phyloP scores from a whole-genome alignment of 2,888 invertebrate species.

The Limenitis camilla region DNA sequence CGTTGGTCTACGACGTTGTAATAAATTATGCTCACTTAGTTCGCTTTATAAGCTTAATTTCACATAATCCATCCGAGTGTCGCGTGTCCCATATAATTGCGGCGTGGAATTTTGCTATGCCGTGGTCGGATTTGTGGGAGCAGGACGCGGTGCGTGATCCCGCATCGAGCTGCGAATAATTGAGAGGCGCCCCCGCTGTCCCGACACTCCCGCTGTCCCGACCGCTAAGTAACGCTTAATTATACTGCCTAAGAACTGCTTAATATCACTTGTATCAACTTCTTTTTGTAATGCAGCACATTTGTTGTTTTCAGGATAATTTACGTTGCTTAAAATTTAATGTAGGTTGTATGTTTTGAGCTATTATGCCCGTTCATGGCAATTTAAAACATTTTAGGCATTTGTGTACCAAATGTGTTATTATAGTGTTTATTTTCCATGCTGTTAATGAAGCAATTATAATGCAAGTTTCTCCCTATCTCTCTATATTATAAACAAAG shows the following conservation, averaged over 20 bases:
- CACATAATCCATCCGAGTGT: slow-evolving; percentile 65
- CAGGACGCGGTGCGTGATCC: slow-evolving; percentile 45
- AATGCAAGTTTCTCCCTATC: too few species aligned
- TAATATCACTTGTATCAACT: slow-evolving; percentile 42
- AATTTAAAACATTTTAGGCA: too few species aligned
- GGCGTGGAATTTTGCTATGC: slow-evolving; percentile 56
- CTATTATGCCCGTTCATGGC: too few species aligned
- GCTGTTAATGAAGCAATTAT: too few species aligned
- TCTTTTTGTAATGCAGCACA: slow-evolving; percentile 44
- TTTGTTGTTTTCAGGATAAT: not conserved
- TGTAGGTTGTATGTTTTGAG: slow-evolving; percentile 12
- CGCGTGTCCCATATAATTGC: slow-evolving; percentile 60
- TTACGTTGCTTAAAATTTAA: slow-evolving; percentile 34
- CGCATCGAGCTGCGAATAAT: slow-evolving; percentile 68
- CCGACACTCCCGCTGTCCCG: slow-evolving; percentile 29
- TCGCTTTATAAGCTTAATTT: slow-evolving; percentile 58
- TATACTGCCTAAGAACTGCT: slow-evolving; percentile 62
- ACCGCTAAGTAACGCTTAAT: slow-evolving; percentile 59
- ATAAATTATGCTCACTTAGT: slow-evolving; percentile 60
- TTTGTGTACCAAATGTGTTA: too few species aligned
- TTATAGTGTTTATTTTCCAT: too few species aligned
- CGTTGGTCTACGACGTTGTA: slow-evolving; percentile 22
- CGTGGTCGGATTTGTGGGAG: slow-evolving; percentile 47
- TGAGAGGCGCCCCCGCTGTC: slow-evolving; percentile 58
- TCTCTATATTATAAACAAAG: too few species aligned